Base-by-base conservation (phyloP, 1,140 invertebrate genomes). In the Drosophila suzukii region DNA sequence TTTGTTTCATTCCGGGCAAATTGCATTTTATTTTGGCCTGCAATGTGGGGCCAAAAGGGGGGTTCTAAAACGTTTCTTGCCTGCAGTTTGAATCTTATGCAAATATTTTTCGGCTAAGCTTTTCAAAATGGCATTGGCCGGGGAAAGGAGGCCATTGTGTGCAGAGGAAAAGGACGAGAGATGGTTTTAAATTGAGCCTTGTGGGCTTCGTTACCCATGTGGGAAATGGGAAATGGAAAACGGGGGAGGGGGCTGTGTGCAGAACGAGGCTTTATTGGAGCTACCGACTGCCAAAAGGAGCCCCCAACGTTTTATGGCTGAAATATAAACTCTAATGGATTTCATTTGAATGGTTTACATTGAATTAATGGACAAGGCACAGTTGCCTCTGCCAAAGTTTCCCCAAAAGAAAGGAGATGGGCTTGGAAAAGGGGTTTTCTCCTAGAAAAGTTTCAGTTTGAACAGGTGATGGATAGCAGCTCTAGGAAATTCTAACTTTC, bases 271-370 rank as follows among this genome's bases (percentile, higher is more conserved):
- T n/a, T 13, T 20, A 24, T n/a, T 1, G 44, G 34, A 17, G 24
- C 15, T 49, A 15, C 5, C 50, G 41, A 56, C 17, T 58, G 20
- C 27, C n/a, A 41, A 46, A 44, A 10, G 49, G 27, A 47, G 59
- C 13, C 43, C 20, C 51, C 65, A 54, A 75, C 75, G 61, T 81
- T 84, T 85, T 77, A 86, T 88, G 82, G 71, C 67, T 71, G 71
- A 89, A 84, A 89, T 83, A 88, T 89, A 89, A 83, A 86, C 80
- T 89, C 80, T 80, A 86, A 89, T 89, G 83, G 84, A 84, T 86
- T 84, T 89, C 57, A 80, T 88, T 86, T 85, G 73, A 84, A 86
- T 81, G 81, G 73, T 74, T 84, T 83, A 80, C 76, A 80, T 84
- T 73, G 73, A 81, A 77, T 82, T 88, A 82, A 82, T 88, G 70